Evolutionary conservation across 2,888 invertebrate species (phyloP), one percentile per base, ranked within the genome.

Genomic region (Lymantria dispar): DNA sequence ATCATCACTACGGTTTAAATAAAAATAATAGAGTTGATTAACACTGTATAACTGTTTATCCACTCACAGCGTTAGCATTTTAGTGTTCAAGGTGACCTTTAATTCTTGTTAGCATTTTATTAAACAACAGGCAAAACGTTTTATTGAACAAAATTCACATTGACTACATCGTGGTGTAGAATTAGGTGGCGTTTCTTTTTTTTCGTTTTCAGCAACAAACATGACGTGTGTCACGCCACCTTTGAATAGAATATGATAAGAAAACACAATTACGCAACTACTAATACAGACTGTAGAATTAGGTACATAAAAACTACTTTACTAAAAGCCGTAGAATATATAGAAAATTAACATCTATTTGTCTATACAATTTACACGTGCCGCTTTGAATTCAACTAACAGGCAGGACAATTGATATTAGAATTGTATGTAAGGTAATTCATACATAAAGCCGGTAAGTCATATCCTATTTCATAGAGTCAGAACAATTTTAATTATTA

Each of bases 191-290:
- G 63, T 60, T 62, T 63, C n/a, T n/a, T n/a, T n/a, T n/a, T n/a
- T n/a, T n/a, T n/a, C n/a, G n/a, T n/a, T 68, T 62, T 62, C 63
- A 52, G 59, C 12, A 57, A 67, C 58, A 59, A 73, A 15, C n/a
- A 29, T 42, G 42, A 29, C 42, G 42, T 29, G 42, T 29, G n/a
- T 11, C 42, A 42, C 42, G 42, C 42, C 13, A 42, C 7, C 22
- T 10, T 29, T 7, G 22, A 29, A 42, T 42, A 29, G n/a, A 29
- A 78, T 74, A 76, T 68, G 53, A 70, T 72, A 72, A 75, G 79
- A 74, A 73, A 69, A 75, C 62, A 58, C 62, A 60, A 73, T 76
- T 76, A 73, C 76, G 72, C 70, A 80, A 78, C 64, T 64, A 69
- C 61, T 68, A 67, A 68, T 64, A 63, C 69, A 22, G 59, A 56